A percentile compares a stretch with the other conserved stretches of the same genome.
phyloP scores from a whole-genome alignment of 2,113 vertebrate species.

The Sardina pilchardus region DNA sequence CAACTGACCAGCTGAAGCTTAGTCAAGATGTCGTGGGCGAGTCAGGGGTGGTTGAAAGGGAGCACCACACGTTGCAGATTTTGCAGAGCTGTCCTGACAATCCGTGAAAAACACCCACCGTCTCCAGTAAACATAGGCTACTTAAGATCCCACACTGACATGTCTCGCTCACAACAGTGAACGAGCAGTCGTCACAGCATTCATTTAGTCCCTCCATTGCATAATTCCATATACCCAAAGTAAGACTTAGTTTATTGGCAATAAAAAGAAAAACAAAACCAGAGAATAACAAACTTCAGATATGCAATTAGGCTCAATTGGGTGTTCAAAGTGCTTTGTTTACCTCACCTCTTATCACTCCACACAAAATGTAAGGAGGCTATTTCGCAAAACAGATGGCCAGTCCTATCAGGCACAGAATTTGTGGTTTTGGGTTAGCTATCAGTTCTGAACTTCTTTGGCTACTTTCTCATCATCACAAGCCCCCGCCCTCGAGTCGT shows the following conservation, averaged over 20 bases:
- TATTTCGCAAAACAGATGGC: neutral
- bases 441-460: constrained; percentile 36
- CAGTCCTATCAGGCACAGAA: neutral
- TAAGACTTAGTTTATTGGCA: neutral
- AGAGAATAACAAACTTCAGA: neutral
- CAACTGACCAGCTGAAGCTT: neutral
- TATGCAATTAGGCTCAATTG: neutral
- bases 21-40: neutral
- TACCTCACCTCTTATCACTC: neutral
- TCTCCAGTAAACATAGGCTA: neutral
- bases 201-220: neutral
- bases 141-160: constrained; percentile 2
- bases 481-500: constrained; percentile 40
- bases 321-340: neutral
- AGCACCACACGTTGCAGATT: constrained; percentile 7
- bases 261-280: neutral
- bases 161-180: constrained; percentile 4
- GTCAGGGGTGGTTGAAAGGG: neutral
- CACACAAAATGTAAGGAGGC: neutral
- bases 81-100: neutral
- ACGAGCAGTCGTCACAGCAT: neutral
- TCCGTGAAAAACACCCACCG: constrained; percentile 8
- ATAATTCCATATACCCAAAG: neutral
- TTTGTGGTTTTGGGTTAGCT: constrained; percentile 5
- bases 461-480: constrained; percentile 39